Evolutionary conservation across 1,140 invertebrate species (phyloP), one percentile per base, ranked within the genome.

Genomic region (Hylaeus volcanicus): DNA sequence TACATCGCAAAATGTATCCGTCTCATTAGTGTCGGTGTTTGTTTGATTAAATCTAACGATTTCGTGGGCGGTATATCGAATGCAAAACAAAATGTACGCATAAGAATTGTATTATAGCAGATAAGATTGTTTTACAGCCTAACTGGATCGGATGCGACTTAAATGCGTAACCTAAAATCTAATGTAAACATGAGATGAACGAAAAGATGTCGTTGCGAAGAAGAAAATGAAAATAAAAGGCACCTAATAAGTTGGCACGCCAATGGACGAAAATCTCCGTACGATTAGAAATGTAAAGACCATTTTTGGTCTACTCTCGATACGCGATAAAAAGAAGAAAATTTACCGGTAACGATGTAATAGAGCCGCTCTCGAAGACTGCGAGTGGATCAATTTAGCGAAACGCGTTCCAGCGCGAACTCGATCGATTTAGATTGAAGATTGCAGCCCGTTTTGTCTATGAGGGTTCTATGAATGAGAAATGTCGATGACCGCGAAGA

Each of bases 401-500:
- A 3, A 8, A 64, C 1, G 15, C 39, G 37, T 26, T 74, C 9
- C 45, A n/a, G 43, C 1, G 14, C 8, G 15, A n/a, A 39, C n/a
- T 43, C 43, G 15, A 71, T 78, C 43, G 74, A 76, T 76, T 12
- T 26, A 5, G n/a, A 75, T 74, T n/a, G 51, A 56, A 61, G 6
- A 61, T 78, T 37, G n/a, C 11, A 1, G 26, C 26, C 3, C 41
- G 11, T 61, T 63, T 26, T 41, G 48, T 51, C 26, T 15, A 65
- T 9, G 15, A 70, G 15, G 5, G 39, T 64, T 39, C 70, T 39
- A 15, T 79, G 69, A 86, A 86, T 85, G 79, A 74, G 65, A 85
- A 75, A 37, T 41, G 83, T 86, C 79, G 84, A 87, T 73, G 82
- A 80, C 83, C 75, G 82, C 51, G 39, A 83, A 75, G 39, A 37